These are phyloP conservation scores for Notodonta dromedarius DNA, from an alignment of 2,888 invertebrate species.

Conservation along the genomic window DNA sequence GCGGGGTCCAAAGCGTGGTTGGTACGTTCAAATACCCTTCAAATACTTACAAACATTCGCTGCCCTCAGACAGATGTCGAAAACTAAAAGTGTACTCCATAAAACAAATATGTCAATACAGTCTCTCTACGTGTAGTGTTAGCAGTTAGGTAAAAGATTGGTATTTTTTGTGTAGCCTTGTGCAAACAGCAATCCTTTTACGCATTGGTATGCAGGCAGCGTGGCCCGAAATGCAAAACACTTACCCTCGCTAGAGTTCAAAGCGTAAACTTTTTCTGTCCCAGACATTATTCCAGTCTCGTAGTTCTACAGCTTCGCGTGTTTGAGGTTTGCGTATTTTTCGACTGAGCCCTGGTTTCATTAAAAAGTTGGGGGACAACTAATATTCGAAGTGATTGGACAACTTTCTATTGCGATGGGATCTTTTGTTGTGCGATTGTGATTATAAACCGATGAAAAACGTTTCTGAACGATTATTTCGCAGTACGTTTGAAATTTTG, in stretches of 20 bases:
- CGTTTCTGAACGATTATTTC: slow-evolving; percentile 11
- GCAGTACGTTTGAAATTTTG: neutral
- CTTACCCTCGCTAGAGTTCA: slow-evolving; percentile 80
- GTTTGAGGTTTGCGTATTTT: slow-evolving; percentile 80
- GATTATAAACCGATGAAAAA: slow-evolving; percentile 11
- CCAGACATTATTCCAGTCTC: slow-evolving; percentile 81
- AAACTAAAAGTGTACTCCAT: slow-evolving; percentile 20
- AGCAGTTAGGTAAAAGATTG: slow-evolving; percentile 47
- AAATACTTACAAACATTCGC: neutral
- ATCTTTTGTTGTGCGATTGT: slow-evolving; percentile 35
- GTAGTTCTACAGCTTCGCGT: slow-evolving; percentile 79
- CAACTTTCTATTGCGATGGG: slow-evolving; percentile 61
- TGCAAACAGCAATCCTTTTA: slow-evolving; percentile 78
- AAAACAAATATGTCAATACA: slow-evolving; percentile 34
- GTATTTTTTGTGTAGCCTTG: slow-evolving; percentile 56
- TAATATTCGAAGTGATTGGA: slow-evolving; percentile 72
- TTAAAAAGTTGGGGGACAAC: slow-evolving; percentile 69
- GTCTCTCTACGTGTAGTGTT: slow-evolving; percentile 33
- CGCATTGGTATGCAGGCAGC: slow-evolving; percentile 78
- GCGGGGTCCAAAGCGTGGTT: too few relatives aligned
- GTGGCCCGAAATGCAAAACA: slow-evolving; percentile 80
- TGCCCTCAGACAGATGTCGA: slow-evolving; percentile 7
- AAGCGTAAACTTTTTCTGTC: slow-evolving; percentile 82
- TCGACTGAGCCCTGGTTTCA: slow-evolving; percentile 72
- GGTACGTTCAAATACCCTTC: neutral